Base-by-base conservation (phyloP, 2,113 vertebrate genomes). In the Rhinolophus ferrumequinum region DNA sequence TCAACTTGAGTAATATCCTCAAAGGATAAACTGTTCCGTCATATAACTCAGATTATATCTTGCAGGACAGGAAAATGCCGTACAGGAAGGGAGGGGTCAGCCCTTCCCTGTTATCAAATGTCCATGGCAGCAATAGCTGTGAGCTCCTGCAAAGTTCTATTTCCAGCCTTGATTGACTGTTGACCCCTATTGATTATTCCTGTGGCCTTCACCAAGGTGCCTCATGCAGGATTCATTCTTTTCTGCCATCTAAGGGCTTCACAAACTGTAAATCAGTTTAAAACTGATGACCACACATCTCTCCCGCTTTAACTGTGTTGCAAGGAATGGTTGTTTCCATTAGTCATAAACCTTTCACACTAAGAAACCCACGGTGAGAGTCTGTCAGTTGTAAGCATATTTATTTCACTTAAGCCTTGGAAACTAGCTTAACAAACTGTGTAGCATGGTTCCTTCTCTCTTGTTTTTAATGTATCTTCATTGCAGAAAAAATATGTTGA, bases 211-310 rank as follows among this genome's bases (percentile, higher is more conserved):
- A 16, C 41, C 76, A 93, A 85, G 24, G 15, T 67, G 16, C 33
- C 28, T 85, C 47, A n/a, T 11, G 24, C 10, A 72, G 15, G 12
- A 90, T 18, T 72, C 58, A 73, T 82, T 94, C 67, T 95, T 96
- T 94, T 70, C 92, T 93, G 62, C 16, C 28, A 44, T 76, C 75
- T 47, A 88, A 82, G 35, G 60, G 28, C 56, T 86, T 93, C 76
- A 70, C 44, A 66, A 94, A 96, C 81, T 85, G 28, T 90, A 96
- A 96, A 96, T 93, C 88, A 88, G 50, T 82, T 95, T 88, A 92
- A 94, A 93, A 81, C 70, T 75, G 35, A 93, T 95, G 76, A 95
- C 44, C 35, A 93, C 60, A 88, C 50, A 91, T 87, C 95, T 93
- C 24, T 93, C 52, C 41, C 67, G 88, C 82, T 96, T 93, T 94